These are phyloP conservation scores for Nephrocerus scutellatus DNA, from an alignment of 2,888 invertebrate genomes.

Conservation along the genomic window DNA sequence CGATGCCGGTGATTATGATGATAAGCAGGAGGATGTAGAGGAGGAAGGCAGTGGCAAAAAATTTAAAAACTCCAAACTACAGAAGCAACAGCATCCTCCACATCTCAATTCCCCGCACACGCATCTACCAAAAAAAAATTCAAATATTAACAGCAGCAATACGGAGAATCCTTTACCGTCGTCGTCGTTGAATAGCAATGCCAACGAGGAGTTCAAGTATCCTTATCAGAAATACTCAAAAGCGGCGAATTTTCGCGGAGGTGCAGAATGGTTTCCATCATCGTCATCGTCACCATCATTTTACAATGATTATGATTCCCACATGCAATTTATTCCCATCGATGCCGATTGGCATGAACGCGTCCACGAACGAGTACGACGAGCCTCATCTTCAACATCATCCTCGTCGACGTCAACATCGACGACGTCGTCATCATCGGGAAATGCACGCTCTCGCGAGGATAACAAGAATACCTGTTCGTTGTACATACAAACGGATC, in stretches of 20 bases:
- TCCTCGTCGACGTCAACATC: conserved; percentile 41
- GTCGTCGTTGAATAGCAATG: conserved; percentile 20
- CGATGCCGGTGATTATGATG: too few species aligned
- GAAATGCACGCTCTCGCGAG: conserved; percentile 52
- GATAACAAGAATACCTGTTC: conserved; percentile 86
- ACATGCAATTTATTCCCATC: conserved; percentile 35
- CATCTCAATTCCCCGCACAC: neutral
- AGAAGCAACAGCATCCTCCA: conserved; percentile 11
- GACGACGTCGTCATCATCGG: conserved; percentile 42
- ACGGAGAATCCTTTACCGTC: too few species aligned
- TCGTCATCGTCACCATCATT: conserved; percentile 4
- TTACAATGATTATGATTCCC: conserved; percentile 33
- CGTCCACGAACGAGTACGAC: conserved; percentile 51
- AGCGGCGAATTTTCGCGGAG: conserved; percentile 62
- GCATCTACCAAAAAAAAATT: conserved; percentile 43
- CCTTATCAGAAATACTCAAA: conserved; percentile 69
- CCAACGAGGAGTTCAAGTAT: conserved; percentile 47
- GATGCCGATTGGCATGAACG: conserved; percentile 49
- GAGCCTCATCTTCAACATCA: conserved; percentile 48
- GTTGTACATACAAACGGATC: conserved; percentile 96
- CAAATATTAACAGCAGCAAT: conserved; percentile 27
- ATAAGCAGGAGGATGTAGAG: conserved; percentile 7
- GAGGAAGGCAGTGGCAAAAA: too few species aligned
- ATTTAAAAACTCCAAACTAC: too few species aligned
- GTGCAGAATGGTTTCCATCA: too few species aligned